Evolutionary conservation across 2,888 invertebrate species (phyloP), one percentile per base, ranked within the genome.

Genomic region (Protonemura montana): DNA sequence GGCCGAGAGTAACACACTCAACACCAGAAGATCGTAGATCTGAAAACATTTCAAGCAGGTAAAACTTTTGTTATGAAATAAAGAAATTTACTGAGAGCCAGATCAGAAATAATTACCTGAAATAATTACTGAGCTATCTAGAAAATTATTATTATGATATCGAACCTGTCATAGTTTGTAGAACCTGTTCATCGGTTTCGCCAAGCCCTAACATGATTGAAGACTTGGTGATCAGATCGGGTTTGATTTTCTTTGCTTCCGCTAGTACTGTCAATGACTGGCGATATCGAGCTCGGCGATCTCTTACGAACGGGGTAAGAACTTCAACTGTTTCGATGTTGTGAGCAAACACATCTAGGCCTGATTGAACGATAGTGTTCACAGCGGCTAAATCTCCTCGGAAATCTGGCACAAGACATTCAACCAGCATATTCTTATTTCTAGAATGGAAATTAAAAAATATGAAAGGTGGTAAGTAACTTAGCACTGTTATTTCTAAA

Each of bases 141-240:
- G n/a, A n/a, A n/a, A n/a, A n/a, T n/a, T n/a, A n/a, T n/a, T n/a
- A n/a, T n/a, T n/a, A n/a, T n/a, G n/a, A n/a, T n/a, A n/a, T n/a
- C n/a, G n/a, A n/a, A 95, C 95, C 95, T 92, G 94, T 94, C 94
- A 99, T 93, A 0, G 98, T 97, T 91, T 96, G 95, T 89, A 95
- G 93, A 7, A 99, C 94, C 93, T 98, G 96, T 77, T 94, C 94
- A 89, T 98, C 98, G 0, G 95, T 95, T 92, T 99, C 98, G 0
- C 97, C 97, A 0, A 99, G 93, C 0, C 99, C 99, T 85, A 99
- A 93, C 99, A 99, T 99, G 89, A 99, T 96, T 0, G 99, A 99
- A 0, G 98, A 97, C 92, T 99, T 99, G 0, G 99, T 99, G 83
- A 99, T 94, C 87, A 99, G 91, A 86, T 95, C 94, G 0, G 96